These are phyloP conservation scores for Erinaceus europaeus DNA, from an alignment of 2,113 vertebrate species.

Conservation along the genomic window DNA sequence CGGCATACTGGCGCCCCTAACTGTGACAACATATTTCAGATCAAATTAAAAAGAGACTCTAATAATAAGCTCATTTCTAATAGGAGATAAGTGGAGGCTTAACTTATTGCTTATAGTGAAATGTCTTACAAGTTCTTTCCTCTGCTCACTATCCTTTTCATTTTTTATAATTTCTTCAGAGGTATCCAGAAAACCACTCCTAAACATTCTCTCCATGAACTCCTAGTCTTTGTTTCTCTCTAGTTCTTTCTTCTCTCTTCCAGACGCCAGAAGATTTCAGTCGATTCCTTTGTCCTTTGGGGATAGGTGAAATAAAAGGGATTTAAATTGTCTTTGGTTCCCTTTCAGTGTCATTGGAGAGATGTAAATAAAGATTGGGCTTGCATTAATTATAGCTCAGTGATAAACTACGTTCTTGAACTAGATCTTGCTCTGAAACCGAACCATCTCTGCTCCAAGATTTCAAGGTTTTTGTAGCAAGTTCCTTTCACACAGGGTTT, in stretches of 20 bases:
- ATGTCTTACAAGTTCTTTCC: too few relatives aligned
- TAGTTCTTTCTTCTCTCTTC: neutral
- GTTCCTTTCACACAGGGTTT: rapidly evolving
- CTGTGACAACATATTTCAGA: too few relatives aligned
- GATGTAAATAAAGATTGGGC: too few relatives aligned
- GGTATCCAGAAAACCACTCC: neutral
- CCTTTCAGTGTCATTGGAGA: neutral
- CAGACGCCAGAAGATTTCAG: rapidly evolving
- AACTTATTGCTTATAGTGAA: neutral
- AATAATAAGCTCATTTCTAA: neutral
- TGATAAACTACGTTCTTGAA: too few relatives aligned
- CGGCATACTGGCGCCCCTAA: too few relatives aligned
- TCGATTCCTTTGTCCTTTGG: neutral
- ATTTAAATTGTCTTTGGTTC: rapidly evolving
- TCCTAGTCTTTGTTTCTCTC: too few relatives aligned
- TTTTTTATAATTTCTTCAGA: rapidly evolving
- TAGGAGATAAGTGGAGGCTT: neutral
- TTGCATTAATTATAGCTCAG: rapidly evolving
- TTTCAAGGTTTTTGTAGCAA: neutral
- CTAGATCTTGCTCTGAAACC: neutral
- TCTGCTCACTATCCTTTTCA: rapidly evolving
- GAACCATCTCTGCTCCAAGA: neutral
- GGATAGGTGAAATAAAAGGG: neutral
- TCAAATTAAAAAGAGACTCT: too few relatives aligned
- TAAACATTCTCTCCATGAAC: rapidly evolving